phyloP scores from a whole-genome alignment of 2,888 invertebrate genomes.

The Eupithecia abbreviata region DNA sequence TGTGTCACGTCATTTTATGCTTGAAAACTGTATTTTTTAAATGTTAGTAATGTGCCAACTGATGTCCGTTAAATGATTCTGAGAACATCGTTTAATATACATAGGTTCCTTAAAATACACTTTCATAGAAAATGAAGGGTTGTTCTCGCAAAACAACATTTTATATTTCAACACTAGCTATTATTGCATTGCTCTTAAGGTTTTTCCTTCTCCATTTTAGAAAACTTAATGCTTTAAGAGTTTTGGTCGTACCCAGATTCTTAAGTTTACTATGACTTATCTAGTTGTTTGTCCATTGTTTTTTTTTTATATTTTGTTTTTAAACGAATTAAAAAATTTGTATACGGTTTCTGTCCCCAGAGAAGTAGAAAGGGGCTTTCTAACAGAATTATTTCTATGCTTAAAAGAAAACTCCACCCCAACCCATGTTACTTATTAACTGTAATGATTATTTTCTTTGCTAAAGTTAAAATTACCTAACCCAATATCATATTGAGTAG shows the following conservation, averaged over 20 bases:
- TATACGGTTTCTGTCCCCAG: not conserved
- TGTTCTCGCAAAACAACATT: not conserved
- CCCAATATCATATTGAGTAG: not conserved
- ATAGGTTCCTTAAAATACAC: not conserved
- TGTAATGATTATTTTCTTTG: not conserved
- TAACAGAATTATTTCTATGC: not conserved
- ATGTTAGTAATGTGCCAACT: conserved; percentile 12
- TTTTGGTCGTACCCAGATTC: no score
- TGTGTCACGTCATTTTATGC: conserved; percentile 26
- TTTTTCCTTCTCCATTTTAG: no score
- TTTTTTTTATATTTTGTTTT: not conserved
- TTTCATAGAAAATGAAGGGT: not conserved
- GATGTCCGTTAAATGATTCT: not conserved
- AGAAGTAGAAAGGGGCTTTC: not conserved
- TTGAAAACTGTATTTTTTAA: conserved; percentile 12
- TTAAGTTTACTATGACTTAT: no score
- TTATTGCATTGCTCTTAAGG: no score
- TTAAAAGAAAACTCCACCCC: not conserved
- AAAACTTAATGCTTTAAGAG: no score
- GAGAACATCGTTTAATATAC: not conserved
- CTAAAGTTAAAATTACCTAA: not conserved
- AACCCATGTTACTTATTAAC: not conserved
- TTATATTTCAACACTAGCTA: not conserved
- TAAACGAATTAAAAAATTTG: not conserved
- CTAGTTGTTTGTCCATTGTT: not conserved